A percentile compares a stretch with the other conserved stretches of the same genome.
Conservation (phyloP, 2,888 invertebrate species). For the Xanthorhoe spadicearia region DNA sequence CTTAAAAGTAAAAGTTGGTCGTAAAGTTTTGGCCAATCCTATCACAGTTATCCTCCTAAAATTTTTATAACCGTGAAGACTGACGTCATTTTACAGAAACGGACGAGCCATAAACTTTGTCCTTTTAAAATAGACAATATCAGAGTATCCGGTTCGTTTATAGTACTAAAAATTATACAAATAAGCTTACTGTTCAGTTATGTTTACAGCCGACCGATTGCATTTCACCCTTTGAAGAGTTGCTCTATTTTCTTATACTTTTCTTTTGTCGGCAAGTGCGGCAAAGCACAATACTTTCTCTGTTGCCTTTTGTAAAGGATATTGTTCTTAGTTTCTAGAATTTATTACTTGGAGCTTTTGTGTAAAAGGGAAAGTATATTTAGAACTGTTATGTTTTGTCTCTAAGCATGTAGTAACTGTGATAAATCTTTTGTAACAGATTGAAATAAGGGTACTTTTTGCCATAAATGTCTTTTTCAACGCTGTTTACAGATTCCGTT, state of each 20-base stretch:
- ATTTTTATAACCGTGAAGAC: constrained; percentile 40
- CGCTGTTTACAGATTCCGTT: neutral
- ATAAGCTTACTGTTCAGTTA: constrained; percentile 7
- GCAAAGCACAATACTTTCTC: constrained; percentile 32
- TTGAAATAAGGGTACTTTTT: neutral
- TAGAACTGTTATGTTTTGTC: constrained; percentile 21
- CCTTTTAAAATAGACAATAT: neutral
- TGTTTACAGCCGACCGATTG: constrained; percentile 23
- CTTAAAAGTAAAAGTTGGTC: constrained; percentile 57
- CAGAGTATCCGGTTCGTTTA: neutral
- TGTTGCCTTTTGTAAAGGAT: constrained; percentile 16
- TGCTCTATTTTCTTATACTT: constrained; percentile 29
- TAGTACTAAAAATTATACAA: neutral
- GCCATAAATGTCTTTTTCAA: neutral
- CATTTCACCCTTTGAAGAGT: constrained; percentile 28
- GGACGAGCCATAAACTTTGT: neutral
- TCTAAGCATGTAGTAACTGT: neutral
- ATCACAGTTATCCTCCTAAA: constrained; percentile 47
- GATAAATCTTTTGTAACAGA: neutral
- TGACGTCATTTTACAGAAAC: constrained; percentile 3
- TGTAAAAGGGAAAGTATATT: constrained; percentile 41
- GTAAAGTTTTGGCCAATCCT: constrained; percentile 48
- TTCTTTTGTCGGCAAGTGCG: constrained; percentile 17
- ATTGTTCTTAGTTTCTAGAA: constrained; percentile 7
- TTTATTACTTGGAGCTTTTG: constrained; percentile 29